Conservation (phyloP, 2,797 vertebrate species). For the Remorina albescens region DNA sequence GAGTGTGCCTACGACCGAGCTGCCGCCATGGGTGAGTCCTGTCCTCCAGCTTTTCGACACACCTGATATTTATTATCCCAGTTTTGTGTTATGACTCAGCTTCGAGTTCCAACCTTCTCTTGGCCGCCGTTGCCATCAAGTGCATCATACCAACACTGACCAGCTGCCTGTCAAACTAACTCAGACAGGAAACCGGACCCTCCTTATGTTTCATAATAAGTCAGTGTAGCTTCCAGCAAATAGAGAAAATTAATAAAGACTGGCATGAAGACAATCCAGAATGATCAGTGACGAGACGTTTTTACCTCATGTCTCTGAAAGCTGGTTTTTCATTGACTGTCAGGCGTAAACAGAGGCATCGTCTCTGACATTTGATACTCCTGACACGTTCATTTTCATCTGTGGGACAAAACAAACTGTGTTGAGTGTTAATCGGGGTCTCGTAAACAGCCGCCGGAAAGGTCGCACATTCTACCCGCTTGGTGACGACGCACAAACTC, state of each 20-base stretch:
- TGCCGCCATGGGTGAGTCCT: constrained; percentile 94
- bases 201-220: neutral
- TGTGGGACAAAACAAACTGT: constrained; percentile 12
- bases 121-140: neutral
- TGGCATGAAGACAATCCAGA: neutral
- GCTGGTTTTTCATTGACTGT: neutral
- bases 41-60: constrained; percentile 58
- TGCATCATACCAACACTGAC: neutral
- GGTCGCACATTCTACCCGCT: constrained; percentile 11
- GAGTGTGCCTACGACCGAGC: constrained; percentile 85
- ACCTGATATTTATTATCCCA: neutral
- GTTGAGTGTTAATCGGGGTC: constrained; percentile 4
- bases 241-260: neutral
- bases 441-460: constrained; percentile 27
- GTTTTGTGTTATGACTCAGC: neutral
- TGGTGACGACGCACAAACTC: neutral
- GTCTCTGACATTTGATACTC: constrained; percentile 16
- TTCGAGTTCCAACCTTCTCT: neutral
- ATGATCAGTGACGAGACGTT: neutral
- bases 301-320: neutral
- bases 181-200: neutral
- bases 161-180: neutral
- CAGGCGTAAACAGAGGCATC: neutral
- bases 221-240: neutral
- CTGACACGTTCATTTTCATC: neutral